Conservation (phyloP, 2,888 invertebrate genomes). For the Hirtodrosophila trivittata region DNA sequence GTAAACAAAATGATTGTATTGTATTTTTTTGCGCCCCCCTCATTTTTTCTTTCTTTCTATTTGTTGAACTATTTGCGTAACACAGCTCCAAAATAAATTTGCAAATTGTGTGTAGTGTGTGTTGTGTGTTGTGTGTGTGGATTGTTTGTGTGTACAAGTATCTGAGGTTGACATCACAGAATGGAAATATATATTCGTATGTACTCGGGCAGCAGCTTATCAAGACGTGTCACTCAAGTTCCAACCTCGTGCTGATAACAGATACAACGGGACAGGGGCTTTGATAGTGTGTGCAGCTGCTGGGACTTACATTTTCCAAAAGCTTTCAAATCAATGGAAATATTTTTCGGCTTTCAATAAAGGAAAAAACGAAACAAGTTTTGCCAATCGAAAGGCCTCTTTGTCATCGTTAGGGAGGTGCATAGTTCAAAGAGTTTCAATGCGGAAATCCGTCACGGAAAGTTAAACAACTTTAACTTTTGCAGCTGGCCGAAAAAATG, state of each 20-base stretch:
- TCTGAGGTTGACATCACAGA: conserved; percentile 3
- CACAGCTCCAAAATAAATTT: conserved; percentile 22
- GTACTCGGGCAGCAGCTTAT: conserved; percentile 10
- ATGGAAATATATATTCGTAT: background rate
- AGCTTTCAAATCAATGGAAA: conserved; percentile 35
- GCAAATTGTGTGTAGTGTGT: conserved; percentile 21
- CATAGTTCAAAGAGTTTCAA: conserved; percentile 59
- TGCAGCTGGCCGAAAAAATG: conserved; percentile 58
- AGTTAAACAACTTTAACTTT: conserved; percentile 49
- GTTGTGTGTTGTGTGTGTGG: background rate
- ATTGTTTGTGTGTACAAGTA: too few relatives aligned
- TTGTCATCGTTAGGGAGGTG: conserved; percentile 6
- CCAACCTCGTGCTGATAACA: conserved; percentile 42
- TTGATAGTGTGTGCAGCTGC: conserved; percentile 20
- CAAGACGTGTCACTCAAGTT: conserved; percentile 9
- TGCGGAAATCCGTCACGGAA: conserved; percentile 72
- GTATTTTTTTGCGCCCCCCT: background rate
- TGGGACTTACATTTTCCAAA: conserved; percentile 2
- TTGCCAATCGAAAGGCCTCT: conserved; percentile 40
- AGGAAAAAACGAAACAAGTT: conserved; percentile 45
- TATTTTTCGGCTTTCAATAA: conserved; percentile 7
- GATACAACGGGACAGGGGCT: conserved; percentile 10
- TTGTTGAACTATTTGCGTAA: conserved; percentile 45
- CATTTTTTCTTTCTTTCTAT: background rate
- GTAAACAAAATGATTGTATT: conserved; percentile 23